phyloP scores from a whole-genome alignment of 2,888 invertebrate species.

The Tipula unca region DNA sequence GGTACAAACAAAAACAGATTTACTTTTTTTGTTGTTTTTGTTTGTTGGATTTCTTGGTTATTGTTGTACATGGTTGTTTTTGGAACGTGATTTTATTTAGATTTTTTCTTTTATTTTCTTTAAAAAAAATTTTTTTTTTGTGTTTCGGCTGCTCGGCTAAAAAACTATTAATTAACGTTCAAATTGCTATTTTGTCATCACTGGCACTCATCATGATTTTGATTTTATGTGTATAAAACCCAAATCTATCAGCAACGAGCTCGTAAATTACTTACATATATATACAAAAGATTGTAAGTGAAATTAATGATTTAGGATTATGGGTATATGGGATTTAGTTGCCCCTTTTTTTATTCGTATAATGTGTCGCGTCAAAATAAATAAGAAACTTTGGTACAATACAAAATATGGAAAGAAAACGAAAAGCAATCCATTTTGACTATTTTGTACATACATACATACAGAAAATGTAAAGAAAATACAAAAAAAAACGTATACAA shows the following conservation, averaged over 20 bases:
- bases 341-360: neutral
- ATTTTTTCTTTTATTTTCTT: neutral
- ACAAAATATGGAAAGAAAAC: neutral
- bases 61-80: neutral
- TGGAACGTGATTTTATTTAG: neutral
- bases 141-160: neutral
- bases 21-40: neutral
- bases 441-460: neutral
- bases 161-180: neutral
- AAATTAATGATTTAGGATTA: neutral
- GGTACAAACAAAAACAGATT: neutral
- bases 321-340: neutral
- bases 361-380: neutral
- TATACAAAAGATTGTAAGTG: neutral
- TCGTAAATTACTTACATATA: neutral
- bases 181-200: neutral
- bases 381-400: neutral
- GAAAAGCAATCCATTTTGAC: constrained; percentile 14
- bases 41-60: neutral
- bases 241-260: neutral
- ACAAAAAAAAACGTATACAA: neutral
- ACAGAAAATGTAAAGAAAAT: neutral
- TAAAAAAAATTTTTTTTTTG: neutral
- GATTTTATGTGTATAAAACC: neutral
- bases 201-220: neutral